These are phyloP conservation scores for Arctocebus calabarensis DNA, from an alignment of 2,797 vertebrate species.

Conservation along the genomic window DNA sequence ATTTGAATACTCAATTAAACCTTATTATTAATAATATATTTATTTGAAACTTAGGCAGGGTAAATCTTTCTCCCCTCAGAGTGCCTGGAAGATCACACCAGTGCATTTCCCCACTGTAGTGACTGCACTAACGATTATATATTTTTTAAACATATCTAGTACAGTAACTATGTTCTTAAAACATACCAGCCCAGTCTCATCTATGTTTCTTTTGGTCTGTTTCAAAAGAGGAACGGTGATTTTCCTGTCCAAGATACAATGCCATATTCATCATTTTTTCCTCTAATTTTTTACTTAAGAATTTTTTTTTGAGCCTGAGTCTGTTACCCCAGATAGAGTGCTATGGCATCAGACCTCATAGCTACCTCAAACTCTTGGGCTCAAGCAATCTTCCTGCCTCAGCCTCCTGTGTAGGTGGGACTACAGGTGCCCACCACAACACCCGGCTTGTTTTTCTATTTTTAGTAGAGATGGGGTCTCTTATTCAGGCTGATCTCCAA, in stretches of 20 bases:
- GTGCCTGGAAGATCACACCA: slow-evolving; percentile 14
- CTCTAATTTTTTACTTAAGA: slow-evolving; percentile 16
- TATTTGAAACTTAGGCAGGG: background rate
- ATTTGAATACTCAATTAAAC: background rate
- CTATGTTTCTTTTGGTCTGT: background rate
- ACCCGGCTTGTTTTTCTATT: too few species aligned
- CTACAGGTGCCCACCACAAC: too few species aligned
- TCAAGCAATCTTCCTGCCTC: too few species aligned
- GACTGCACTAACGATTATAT: background rate
- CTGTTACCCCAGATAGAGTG: too few species aligned
- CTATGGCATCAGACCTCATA: too few species aligned
- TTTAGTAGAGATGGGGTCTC: too few species aligned
- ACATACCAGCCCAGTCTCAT: background rate
- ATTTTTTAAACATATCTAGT: slow-evolving; percentile 5
- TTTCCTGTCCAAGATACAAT: slow-evolving; percentile 55
- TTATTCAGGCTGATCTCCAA: too few species aligned
- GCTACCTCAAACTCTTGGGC: too few species aligned
- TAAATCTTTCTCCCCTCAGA: background rate
- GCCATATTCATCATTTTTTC: slow-evolving; percentile 9
- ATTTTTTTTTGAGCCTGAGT: too few species aligned
- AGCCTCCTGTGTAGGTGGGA: too few species aligned
- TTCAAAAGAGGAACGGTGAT: background rate
- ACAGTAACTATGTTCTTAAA: slow-evolving; percentile 20
- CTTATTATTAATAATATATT: slow-evolving; percentile 14
- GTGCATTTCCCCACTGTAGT: background rate